Evolutionary conservation across 1,140 invertebrate genomes (phyloP), one percentile per base, ranked within the genome.

Genomic region (Drusus annulatus): DNA sequence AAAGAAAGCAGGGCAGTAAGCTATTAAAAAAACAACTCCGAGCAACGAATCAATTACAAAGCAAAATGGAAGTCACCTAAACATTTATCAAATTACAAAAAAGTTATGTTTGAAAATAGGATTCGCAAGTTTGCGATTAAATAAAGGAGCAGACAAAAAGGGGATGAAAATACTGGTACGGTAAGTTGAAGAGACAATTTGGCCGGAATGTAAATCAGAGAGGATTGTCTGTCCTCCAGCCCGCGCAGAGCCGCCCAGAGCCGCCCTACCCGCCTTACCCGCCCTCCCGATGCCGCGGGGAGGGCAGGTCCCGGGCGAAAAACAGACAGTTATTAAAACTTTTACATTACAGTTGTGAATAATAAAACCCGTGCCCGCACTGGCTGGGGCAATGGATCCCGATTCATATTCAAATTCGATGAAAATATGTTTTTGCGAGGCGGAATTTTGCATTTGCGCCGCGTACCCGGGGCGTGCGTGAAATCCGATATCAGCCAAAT

Each of bases 301-400:
- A 58, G 54, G 69, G 15, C 36, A n/a, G 54, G 23, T 73, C 65
- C 78, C 52, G 60, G 75, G 68, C 78, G 78, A 83, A 83, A 80
- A 83, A 83, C 82, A 83, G 82, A 83, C 81, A 83, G 82, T 83
- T 83, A 83, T 83, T 83, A 83, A 83, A 83, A 83, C 82, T 83
- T 83, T 83, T 81, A 81, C 82, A 83, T 83, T 83, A 83, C 79
- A 79, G 82, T 81, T 83, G 82, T 83, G 82, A 83, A 83, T 83
- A 83, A 83, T 83, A 83, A 80, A 83, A 81, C 76, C 68, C 52
- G 10, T 52, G 50, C 17, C 63, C 58, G 58, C 45, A 28, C 63
- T 68, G 62, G 77, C 54, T 63, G 78, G 52, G 54, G 82, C 79
- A 76, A 80, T 74, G 82, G 79, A 79, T 79, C 71, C 82, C 62